Evolutionary conservation across 2,888 invertebrate genomes (phyloP).

Genomic region (Calameuta idolon): DNA sequence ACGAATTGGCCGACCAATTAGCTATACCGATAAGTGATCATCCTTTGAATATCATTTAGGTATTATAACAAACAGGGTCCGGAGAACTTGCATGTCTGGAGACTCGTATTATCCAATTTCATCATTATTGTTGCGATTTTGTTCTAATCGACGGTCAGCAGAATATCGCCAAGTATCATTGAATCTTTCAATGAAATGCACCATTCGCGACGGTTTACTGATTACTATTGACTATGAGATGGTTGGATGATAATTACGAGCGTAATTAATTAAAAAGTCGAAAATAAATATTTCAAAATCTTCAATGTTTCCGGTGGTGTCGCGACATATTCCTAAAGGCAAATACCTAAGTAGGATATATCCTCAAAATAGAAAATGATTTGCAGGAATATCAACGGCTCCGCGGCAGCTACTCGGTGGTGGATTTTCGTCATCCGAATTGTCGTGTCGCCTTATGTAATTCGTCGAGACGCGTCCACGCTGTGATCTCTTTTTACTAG

Average conservation of each 20-base stretch:
- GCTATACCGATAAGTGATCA: not conserved
- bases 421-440: constrained; percentile 68
- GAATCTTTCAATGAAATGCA: not conserved
- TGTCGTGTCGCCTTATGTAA: constrained; percentile 50
- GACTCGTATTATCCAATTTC: not conserved
- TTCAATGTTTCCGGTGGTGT: not conserved
- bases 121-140: not conserved
- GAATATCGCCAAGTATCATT: not conserved
- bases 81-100: not conserved
- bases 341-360: not conserved
- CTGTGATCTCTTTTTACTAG: constrained; percentile 45
- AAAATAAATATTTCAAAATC: not conserved
- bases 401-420: constrained; percentile 71
- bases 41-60: not conserved
- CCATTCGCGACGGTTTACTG: not conserved
- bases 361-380: constrained; percentile 50
- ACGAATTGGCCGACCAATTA: not conserved
- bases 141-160: not conserved
- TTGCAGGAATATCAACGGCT: constrained; percentile 55
- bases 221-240: not conserved
- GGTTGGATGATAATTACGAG: constrained; percentile 17
- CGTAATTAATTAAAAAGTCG: not conserved
- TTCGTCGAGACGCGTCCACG: constrained; percentile 26
- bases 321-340: not conserved
- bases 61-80: not conserved